Evolutionary conservation across 2,113 vertebrate genomes (phyloP), one percentile per base, ranked within the genome.

Genomic region (Noturus placidus): DNA sequence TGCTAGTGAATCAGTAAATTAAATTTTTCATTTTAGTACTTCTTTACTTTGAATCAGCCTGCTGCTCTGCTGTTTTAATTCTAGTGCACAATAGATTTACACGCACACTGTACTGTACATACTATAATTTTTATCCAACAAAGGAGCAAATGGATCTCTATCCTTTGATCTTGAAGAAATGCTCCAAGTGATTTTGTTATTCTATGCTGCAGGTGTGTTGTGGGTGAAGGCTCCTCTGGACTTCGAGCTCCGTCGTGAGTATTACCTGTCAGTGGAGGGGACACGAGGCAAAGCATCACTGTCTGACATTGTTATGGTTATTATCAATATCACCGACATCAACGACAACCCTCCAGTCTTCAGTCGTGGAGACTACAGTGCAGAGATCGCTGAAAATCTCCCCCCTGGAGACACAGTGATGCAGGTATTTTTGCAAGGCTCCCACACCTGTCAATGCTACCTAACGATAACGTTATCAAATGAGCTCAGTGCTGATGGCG

Each of bases 301-400:
- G 87, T 96, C 93, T 0, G 98, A 99, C 80, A 92, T 97, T 86
- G 96, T 96, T 90, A 97, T 95, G 20, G 92, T 99, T 0, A 93
- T 97, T 89, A 94, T 99, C 92, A 97, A 98, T 82, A 92, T 99
- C 91, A 98, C 96, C 0, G 98, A 99, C 74, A 90, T 97, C 70
- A 99, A 99, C 0, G 98, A 99, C 90, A 97, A 99, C 1, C 63
- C 92, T 0, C 98, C 98, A 0, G 92, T 92, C 82, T 99, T 99
- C 86, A 89, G 91, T 79, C 95, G 92, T 72, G 94, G 94, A 0
- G 93, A 93, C 89, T 97, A 98, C 89, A 93, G 91, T 0, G 1
- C 93, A 0, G 94, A 95, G 56, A 94, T 99, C 70, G 89, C 94
- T 0, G 98, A 99, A 92, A 96, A 97, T 8, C 94, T 95, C 72